phyloP scores from a whole-genome alignment of 2,888 invertebrate species.

The Drosophila percnosoma region DNA sequence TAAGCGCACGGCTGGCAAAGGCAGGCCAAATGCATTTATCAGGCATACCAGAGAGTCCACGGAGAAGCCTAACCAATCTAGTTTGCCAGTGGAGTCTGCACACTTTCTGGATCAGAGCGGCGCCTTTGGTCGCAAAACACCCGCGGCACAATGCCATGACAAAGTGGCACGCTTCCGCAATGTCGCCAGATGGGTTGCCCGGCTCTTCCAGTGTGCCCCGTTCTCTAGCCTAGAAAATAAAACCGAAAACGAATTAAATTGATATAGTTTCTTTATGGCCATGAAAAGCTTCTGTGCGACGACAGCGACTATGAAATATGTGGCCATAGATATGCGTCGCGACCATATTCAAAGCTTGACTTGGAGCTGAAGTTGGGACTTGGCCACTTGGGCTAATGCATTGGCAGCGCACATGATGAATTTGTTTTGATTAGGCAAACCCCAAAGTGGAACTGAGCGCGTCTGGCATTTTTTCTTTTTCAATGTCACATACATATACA shows the following conservation, averaged over 20 bases:
- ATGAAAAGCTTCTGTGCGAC: constrained; percentile 74
- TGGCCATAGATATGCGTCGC: constrained; percentile 66
- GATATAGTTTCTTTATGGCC: constrained; percentile 80
- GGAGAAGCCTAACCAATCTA: constrained; percentile 13
- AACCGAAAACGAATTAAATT: constrained; percentile 75
- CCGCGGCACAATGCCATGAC: constrained; percentile 77
- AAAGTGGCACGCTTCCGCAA: constrained; percentile 79
- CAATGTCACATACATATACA: constrained; percentile 37
- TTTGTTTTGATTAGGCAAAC: constrained; percentile 73
- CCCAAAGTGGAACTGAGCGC: constrained; percentile 28
- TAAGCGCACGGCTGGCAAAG: constrained; percentile 56
- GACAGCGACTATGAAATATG: constrained; percentile 72
- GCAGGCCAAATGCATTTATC: constrained; percentile 60
- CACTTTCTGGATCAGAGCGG: constrained; percentile 40
- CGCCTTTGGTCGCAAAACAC: constrained; percentile 68
- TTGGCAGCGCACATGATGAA: constrained; percentile 78
- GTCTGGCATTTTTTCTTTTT: constrained; percentile 42
- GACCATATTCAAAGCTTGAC: constrained; percentile 25
- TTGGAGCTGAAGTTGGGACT: constrained; percentile 13
- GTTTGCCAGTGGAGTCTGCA: constrained; percentile 16
- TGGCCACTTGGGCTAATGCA: constrained; percentile 66
- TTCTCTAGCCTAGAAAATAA: constrained; percentile 37
- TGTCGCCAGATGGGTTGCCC: constrained; percentile 64
- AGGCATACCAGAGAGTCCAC: constrained; percentile 57
- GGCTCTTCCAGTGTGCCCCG: neutral